phyloP scores from a whole-genome alignment of 2,888 invertebrate species.

The Himalopsyche japonica region DNA sequence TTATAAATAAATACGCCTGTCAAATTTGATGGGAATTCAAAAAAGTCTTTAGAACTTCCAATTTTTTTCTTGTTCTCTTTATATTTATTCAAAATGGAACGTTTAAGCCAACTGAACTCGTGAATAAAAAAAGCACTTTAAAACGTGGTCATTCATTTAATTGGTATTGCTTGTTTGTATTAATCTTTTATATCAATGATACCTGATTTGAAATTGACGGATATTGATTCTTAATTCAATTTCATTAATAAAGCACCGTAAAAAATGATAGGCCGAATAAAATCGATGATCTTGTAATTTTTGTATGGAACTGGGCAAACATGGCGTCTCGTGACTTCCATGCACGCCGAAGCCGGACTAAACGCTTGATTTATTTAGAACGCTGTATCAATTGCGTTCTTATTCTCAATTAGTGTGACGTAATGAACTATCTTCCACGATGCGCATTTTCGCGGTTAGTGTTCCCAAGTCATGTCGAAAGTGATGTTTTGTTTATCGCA shows the following conservation, averaged over 20 bases:
- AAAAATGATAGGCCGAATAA: background rate
- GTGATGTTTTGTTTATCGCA: background rate
- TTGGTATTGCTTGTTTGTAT: background rate
- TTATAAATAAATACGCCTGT: too few species aligned
- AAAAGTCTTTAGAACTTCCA: too few species aligned
- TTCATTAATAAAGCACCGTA: background rate
- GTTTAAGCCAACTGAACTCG: background rate
- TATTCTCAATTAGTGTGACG: background rate
- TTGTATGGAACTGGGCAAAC: background rate
- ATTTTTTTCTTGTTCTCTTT: too few species aligned
- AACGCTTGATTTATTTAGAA: background rate
- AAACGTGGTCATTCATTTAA: background rate
- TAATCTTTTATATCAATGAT: background rate
- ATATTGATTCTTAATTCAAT: background rate
- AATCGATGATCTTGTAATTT: background rate
- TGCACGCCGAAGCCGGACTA: background rate
- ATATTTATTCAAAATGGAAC: background rate
- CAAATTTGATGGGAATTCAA: too few species aligned
- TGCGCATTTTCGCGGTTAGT: background rate
- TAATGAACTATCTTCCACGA: background rate
- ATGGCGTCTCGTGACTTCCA: background rate
- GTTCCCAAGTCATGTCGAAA: background rate
- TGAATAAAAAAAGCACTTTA: background rate
- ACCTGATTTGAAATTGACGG: too few species aligned
- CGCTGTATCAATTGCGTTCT: background rate